Percentiles rank a stretch among this genome's conserved stretches.
These are phyloP conservation scores for Ptilorrhoa leucosticta DNA, from an alignment of 2,113 vertebrate genomes.

Conservation along the genomic window DNA sequence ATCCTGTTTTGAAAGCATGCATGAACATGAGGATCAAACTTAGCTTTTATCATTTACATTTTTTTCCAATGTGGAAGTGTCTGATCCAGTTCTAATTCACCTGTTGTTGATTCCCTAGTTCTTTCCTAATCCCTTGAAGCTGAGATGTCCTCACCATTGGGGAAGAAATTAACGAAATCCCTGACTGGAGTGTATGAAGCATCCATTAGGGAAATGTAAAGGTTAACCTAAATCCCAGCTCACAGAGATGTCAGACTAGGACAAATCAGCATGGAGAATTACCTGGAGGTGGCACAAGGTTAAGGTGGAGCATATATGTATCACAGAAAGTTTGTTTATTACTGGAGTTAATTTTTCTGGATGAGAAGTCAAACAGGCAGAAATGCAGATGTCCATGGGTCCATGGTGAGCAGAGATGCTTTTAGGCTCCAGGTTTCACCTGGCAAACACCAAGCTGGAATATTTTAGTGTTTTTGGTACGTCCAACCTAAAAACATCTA, in stretches of 20 bases:
- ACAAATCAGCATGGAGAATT: slow-evolving; percentile 39
- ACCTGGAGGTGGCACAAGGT: slow-evolving; percentile 14
- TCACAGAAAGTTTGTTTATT: slow-evolving; percentile 7
- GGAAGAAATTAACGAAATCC: slow-evolving; percentile 70
- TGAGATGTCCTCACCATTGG: slow-evolving; percentile 50
- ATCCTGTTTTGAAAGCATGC: slow-evolving; percentile 69
- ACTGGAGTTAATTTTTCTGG: slow-evolving; percentile 40
- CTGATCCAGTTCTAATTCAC: slow-evolving; percentile 71
- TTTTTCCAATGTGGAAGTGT: slow-evolving; percentile 42
- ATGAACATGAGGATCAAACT: slow-evolving; percentile 65
- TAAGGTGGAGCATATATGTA: not conserved
- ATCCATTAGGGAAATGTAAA: slow-evolving; percentile 65
- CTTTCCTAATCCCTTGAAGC: slow-evolving; percentile 57
- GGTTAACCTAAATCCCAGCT: slow-evolving; percentile 64
- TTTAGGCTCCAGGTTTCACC: not conserved
- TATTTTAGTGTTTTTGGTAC: not conserved
- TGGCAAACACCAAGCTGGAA: not conserved
- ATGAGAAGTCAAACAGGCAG: not conserved
- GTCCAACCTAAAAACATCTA: not conserved
- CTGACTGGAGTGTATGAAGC: slow-evolving; percentile 10
- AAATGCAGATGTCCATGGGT: not conserved
- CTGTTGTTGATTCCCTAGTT: slow-evolving; percentile 68
- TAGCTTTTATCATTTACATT: slow-evolving; percentile 66
- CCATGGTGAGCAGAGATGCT: not conserved
- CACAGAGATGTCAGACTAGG: slow-evolving; percentile 48